These are phyloP conservation scores for Lordiphosa stackelbergi DNA, from an alignment of 1,140 invertebrate species.

Conservation along the genomic window DNA sequence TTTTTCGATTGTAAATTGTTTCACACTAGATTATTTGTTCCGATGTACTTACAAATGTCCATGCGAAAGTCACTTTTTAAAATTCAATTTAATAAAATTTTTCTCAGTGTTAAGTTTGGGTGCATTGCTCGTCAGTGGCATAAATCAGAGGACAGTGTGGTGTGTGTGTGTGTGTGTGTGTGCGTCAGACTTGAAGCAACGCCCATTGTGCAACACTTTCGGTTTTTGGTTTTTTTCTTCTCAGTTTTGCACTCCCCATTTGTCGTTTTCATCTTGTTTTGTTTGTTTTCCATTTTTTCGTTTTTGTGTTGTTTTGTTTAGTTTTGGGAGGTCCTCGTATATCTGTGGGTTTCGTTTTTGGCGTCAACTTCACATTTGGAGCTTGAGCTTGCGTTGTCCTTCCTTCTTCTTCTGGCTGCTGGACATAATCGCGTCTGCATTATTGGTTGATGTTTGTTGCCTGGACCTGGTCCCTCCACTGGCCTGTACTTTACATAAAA, in stretches of 20 bases:
- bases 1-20: too few species aligned
- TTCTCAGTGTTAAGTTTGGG: neutral
- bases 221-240: constrained; percentile 47
- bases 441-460: constrained; percentile 77
- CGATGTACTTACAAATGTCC: too few species aligned
- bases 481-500: constrained; percentile 42
- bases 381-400: constrained; percentile 42
- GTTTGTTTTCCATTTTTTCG: constrained; percentile 8
- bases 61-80: too few species aligned
- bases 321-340: constrained; percentile 32
- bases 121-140: constrained; percentile 6
- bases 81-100: neutral
- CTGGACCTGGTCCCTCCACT: constrained; percentile 3
- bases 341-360: constrained; percentile 36
- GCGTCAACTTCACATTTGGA: constrained; percentile 68
- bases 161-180: constrained; percentile 26
- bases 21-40: too few species aligned
- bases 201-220: constrained; percentile 73
- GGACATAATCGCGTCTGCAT: constrained; percentile 77
- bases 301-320: constrained; percentile 18
- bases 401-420: constrained; percentile 53
- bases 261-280: constrained; percentile 10
- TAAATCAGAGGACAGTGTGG: constrained; percentile 13
- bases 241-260: constrained; percentile 12
- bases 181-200: constrained; percentile 58